Base-by-base conservation (phyloP, 2,888 invertebrate species). In the Apamea anceps region DNA sequence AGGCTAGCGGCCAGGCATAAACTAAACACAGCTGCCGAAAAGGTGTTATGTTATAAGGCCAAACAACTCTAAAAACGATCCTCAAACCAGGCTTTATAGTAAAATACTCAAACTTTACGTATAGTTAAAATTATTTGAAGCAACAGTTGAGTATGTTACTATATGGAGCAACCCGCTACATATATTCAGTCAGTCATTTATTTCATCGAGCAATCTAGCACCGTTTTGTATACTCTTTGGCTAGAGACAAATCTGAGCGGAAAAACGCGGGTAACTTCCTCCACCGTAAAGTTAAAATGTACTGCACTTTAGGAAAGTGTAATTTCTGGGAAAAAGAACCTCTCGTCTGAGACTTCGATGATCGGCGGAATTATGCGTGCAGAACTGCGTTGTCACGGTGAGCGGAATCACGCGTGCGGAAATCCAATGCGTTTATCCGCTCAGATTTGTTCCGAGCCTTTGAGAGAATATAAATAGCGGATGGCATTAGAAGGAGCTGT, bases 171-270 rank as follows among this genome's bases (percentile, higher is more conserved):
- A 87, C 87, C 90, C 90, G 91, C 92, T 91, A 92, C 84, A 84
- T 85, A 89, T 85, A 89, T 89, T 91, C 84, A 88, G 75, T 81
- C 84, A 73, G 70, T 75, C 71, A 80, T 85, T 83, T 81, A 60
- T 78, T 80, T 80, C 60, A 62, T 77, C 85, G 84, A 87, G 85
- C 85, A 87, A 88, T 89, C 87, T 93, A 93, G 93, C 93, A 92
- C 93, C 92, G 90, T 92, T 86, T 85, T 90, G 87, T 91, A 90
- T 88, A 91, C 89, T 80, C 87, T 84, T 87, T 73, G 45, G 48
- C 67, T 85, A 48, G 0, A 25, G n/a, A 60, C 13, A 72, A 70
- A 51, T 37, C 4, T 54, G 21, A 37, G 51, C 25, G 66, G 13
- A 60, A 60, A 71, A 60, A 57, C 21, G 25, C 18, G 8, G 6